Percentiles rank a stretch among this genome's conserved stretches.
phyloP scores from a whole-genome alignment of 1,140 invertebrate genomes.

The Drosophila willistoni region DNA sequence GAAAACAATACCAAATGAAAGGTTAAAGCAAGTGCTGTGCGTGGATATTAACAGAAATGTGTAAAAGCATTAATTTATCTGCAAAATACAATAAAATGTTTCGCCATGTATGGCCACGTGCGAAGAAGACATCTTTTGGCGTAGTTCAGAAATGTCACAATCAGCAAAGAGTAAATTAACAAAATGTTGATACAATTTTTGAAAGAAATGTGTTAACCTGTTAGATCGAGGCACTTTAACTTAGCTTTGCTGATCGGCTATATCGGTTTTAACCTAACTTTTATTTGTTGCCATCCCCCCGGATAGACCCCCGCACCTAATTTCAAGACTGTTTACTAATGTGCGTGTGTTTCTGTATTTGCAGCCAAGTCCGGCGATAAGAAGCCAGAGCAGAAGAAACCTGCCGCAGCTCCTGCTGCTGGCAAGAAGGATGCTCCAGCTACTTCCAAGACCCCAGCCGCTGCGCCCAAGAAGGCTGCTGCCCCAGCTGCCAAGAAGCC shows the following conservation, averaged over 20 bases:
- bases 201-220: not conserved
- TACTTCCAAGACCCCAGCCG: slow-evolving; percentile 84
- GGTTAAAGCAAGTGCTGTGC: slow-evolving; percentile 31
- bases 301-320: not conserved
- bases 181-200: not conserved
- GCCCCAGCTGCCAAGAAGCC: slow-evolving; percentile 83
- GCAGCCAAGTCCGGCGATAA: slow-evolving; percentile 81
- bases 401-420: slow-evolving; percentile 79
- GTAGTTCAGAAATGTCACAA: not conserved
- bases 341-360: slow-evolving; percentile 37
- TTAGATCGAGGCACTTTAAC: slow-evolving; percentile 18
- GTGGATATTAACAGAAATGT: slow-evolving; percentile 21
- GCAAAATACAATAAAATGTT: slow-evolving; percentile 34
- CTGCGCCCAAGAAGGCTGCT: slow-evolving; percentile 84
- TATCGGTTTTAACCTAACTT: slow-evolving; percentile 64
- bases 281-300: slow-evolving; percentile 18
- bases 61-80: slow-evolving; percentile 33
- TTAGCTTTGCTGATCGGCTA: slow-evolving; percentile 34
- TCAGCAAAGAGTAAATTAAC: not conserved
- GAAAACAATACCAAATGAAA: slow-evolving; percentile 42
- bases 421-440: slow-evolving; percentile 80
- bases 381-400: slow-evolving; percentile 82
- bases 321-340: slow-evolving; percentile 55
- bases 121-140: slow-evolving; percentile 42
- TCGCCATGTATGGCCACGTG: slow-evolving; percentile 61